Evolutionary conservation across 2,888 invertebrate genomes (phyloP).

Genomic region (Hydraecia micacea): DNA sequence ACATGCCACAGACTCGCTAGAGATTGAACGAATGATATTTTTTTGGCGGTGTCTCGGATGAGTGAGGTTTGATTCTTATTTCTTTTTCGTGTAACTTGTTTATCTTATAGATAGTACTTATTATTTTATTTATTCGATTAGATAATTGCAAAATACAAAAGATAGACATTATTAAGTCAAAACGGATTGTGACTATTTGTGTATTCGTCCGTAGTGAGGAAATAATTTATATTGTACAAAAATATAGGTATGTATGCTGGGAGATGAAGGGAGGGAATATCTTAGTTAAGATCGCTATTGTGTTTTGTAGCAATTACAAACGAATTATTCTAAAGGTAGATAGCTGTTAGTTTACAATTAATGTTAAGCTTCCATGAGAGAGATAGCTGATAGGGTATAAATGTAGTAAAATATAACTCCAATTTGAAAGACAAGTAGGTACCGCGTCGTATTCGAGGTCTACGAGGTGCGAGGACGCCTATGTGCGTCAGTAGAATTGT

Average conservation of each 20-base stretch:
- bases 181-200: background rate
- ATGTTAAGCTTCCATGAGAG: background rate
- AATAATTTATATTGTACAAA: background rate
- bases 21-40: slow-evolving; percentile 33
- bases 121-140: background rate
- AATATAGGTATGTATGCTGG: background rate
- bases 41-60: background rate
- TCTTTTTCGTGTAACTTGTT: slow-evolving; percentile 1
- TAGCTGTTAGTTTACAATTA: background rate
- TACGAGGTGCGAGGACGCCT: background rate
- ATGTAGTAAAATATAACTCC: background rate
- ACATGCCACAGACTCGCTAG: slow-evolving; percentile 37
- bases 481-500: background rate
- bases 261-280: background rate
- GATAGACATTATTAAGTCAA: background rate
- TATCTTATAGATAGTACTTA: slow-evolving; percentile 7
- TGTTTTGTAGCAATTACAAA: background rate
- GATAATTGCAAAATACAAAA: slow-evolving; percentile 7
- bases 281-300: background rate
- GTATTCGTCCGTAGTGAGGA: background rate
- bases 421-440: background rate
- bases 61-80: background rate
- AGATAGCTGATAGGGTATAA: background rate
- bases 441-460: background rate
- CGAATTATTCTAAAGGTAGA: slow-evolving; percentile 1